A percentile compares a stretch with the other conserved stretches of the same genome.
Evolutionary conservation across 1,140 invertebrate species (phyloP).

Genomic region (Bombus soroeensis): DNA sequence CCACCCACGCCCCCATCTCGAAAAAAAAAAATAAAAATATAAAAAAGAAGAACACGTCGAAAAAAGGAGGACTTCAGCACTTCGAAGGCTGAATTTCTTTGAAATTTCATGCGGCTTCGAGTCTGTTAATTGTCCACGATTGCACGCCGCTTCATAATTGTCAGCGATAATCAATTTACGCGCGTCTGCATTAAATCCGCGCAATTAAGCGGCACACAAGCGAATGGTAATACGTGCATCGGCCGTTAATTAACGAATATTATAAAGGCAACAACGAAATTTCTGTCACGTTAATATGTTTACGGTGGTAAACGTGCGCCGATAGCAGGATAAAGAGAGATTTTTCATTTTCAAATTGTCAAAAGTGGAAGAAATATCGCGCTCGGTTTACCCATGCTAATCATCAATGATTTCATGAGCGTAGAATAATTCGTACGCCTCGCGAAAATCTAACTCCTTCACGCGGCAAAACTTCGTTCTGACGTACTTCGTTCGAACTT

Average conservation of each 20-base stretch:
- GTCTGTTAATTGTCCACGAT: not conserved
- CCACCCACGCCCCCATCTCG: too few species aligned
- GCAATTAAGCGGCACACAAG: slow-evolving; percentile 10
- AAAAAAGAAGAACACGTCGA: not conserved
- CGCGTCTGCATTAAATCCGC: slow-evolving; percentile 24
- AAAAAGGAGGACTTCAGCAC: too few species aligned
- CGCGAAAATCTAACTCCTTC: not conserved
- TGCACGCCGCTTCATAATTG: slow-evolving; percentile 16
- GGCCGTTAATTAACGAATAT: slow-evolving; percentile 33
- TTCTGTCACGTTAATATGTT: slow-evolving; percentile 19
- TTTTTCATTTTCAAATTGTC: not conserved
- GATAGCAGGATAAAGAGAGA: not conserved
- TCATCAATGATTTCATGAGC: not conserved
- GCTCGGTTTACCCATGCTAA: not conserved
- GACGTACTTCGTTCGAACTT: not conserved
- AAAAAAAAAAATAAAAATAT: not conserved
- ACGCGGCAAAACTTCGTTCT: accelerated
- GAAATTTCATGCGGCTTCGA: not conserved
- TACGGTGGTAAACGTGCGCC: not conserved
- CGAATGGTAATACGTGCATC: slow-evolving; percentile 8
- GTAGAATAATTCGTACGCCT: not conserved
- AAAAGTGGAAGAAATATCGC: not conserved
- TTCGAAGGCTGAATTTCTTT: not conserved
- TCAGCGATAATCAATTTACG: slow-evolving; percentile 28
- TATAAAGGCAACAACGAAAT: slow-evolving; percentile 27